Percentiles rank a stretch among this genome's conserved stretches.
Evolutionary conservation across 2,888 invertebrate species (phyloP).

Genomic region (Ctena decussata): DNA sequence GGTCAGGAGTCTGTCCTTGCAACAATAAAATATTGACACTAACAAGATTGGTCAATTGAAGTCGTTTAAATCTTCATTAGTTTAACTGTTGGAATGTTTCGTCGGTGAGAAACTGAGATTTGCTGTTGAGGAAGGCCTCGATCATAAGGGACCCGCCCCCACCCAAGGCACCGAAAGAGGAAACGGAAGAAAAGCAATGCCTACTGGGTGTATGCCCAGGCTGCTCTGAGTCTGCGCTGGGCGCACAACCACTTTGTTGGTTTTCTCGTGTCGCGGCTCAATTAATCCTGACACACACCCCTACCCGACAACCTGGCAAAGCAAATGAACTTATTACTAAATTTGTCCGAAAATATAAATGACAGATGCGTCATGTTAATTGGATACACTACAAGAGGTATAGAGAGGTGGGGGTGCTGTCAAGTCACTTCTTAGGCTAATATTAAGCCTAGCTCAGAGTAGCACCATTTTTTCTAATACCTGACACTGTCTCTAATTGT

Average conservation of each 20-base stretch:
- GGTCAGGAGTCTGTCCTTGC: background rate
- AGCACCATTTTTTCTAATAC: too few species aligned
- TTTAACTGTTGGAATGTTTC: conserved; percentile 5
- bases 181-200: too few species aligned
- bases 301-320: background rate
- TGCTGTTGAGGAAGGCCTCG: too few species aligned
- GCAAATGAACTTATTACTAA: background rate
- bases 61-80: conserved; percentile 2
- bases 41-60: conserved; percentile 8
- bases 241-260: too few species aligned
- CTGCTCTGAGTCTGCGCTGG: too few species aligned
- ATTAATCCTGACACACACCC: background rate
- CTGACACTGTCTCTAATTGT: too few species aligned
- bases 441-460: too few species aligned
- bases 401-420: background rate
- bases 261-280: too few species aligned
- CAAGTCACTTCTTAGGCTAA: background rate
- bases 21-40: conserved; percentile 8
- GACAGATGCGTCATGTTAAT: background rate
- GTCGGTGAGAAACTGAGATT: too few species aligned
- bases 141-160: too few species aligned
- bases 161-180: too few species aligned
- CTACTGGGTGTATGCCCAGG: too few species aligned
- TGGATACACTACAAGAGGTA: background rate
- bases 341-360: background rate